A percentile compares a stretch with the other conserved stretches of the same genome.
These are phyloP conservation scores for Euspilapteryx auroguttella DNA, from an alignment of 2,888 invertebrate genomes.

Conservation along the genomic window DNA sequence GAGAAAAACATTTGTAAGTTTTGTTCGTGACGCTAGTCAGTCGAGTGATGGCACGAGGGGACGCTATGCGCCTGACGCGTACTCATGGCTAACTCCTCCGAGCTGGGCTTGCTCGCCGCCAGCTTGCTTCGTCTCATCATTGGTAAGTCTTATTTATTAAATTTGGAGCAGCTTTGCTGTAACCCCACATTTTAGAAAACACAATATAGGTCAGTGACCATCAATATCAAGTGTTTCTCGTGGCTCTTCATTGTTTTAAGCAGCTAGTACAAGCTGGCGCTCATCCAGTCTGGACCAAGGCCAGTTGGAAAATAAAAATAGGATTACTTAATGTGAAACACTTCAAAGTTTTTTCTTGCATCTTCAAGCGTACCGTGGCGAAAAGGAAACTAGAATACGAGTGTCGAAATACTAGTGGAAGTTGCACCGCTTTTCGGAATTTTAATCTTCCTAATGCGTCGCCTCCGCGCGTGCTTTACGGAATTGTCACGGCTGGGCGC, in stretches of 20 bases:
- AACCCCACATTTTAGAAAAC: no score
- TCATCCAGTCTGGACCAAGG: background rate
- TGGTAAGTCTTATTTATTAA: constrained; percentile 60
- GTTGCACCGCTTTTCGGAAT: constrained; percentile 31
- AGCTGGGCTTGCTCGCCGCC: constrained; percentile 62
- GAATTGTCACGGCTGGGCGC: constrained; percentile 26
- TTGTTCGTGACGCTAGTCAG: no score
- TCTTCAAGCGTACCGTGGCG: background rate
- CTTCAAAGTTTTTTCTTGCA: background rate
- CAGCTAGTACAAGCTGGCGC: background rate
- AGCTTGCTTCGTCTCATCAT: constrained; percentile 65
- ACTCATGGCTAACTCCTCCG: constrained; percentile 64
- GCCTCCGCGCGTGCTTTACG: constrained; percentile 29
- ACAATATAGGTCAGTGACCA: no score
- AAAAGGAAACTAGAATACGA: constrained; percentile 3
- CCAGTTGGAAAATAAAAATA: background rate
- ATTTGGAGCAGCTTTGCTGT: no score
- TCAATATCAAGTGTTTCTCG: background rate
- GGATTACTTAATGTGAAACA: background rate
- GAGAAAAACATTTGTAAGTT: no score
- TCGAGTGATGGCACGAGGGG: constrained; percentile 39
- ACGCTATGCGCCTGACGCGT: constrained; percentile 27
- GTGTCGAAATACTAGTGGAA: constrained; percentile 8
- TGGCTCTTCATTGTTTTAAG: background rate
- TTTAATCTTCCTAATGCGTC: constrained; percentile 57